phyloP scores from a whole-genome alignment of 2,113 vertebrate genomes.

The Enhydra lutris region DNA sequence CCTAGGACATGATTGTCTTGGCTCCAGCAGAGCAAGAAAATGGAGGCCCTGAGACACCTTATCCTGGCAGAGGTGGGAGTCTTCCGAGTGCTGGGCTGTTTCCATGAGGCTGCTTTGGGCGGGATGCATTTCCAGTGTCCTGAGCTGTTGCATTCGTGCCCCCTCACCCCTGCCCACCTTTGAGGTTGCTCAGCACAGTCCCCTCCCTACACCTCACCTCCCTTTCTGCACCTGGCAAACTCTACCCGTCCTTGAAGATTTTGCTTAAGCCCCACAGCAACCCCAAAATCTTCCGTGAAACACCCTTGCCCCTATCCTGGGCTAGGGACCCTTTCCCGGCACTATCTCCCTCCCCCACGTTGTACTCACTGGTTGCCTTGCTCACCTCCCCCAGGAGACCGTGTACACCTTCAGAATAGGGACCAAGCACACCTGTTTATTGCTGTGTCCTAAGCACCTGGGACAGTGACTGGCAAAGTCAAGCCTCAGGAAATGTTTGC shows the following conservation, averaged over 20 bases:
- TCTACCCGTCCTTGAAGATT: neutral
- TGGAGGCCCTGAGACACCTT: neutral
- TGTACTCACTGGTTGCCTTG: neutral
- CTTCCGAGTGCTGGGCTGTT: neutral
- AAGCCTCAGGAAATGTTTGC: neutral
- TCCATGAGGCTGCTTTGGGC: neutral
- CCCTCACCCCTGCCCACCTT: too few relatives aligned
- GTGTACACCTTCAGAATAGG: neutral
- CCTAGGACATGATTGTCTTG: neutral
- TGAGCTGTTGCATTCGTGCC: too few relatives aligned
- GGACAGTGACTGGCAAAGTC: neutral
- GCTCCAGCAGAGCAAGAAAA: neutral
- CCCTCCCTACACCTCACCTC: neutral
- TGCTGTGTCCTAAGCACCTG: neutral
- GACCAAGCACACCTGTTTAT: neutral
- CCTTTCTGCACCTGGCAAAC: neutral
- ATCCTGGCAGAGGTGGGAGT: neutral
- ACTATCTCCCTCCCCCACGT: neutral
- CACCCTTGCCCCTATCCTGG: neutral
- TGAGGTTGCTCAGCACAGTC: neutral
- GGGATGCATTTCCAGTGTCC: neutral
- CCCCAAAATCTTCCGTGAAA: neutral
- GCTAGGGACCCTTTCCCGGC: neutral
- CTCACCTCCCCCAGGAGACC: neutral
- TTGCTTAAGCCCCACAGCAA: neutral